Base-by-base conservation (phyloP, 2,888 invertebrate genomes). In the Falcaria lacertinaria region DNA sequence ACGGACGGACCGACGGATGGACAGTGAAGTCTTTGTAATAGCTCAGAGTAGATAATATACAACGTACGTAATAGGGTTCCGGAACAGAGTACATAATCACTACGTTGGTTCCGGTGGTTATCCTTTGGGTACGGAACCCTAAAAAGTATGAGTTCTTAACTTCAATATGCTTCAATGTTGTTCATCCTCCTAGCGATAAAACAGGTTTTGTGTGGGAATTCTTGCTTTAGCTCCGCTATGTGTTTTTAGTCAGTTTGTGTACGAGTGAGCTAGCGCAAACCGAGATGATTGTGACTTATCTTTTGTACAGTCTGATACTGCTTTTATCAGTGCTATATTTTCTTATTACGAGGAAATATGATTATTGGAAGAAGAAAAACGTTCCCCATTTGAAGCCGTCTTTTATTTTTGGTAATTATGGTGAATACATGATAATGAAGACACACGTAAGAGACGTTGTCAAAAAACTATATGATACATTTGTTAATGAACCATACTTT, bases 291-390 rank as follows among this genome's bases (percentile, higher is more conserved):
- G 19, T 37, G 15, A 2, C 8, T 13, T 37, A 22, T 16, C 4
- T 37, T 8, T 1, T 11, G 15, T 19, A 1, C 6, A 2, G 11
- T n/a, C 0, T 36, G 1, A 2, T 14, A 37, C 0, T 25, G 4
- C 2, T 37, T 7, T 2, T 37, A 1, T 0, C 15, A 15, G 22
- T 22, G 2, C 8, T 33, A 33, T 33, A 40, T 14, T 43, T 32
- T 32, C 28, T 49, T 15, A 47, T 42, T 8, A 42, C 34, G 28
- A 44, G 42, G 36, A 56, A 52, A 32, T 52, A 39, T 32, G 28
- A 42, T 39, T 56, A 56, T 40, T 61, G 61, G 61, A 39, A 50
- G 14, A 48, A 49, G 13, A 53, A 42, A 42, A 51, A 53, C 3
- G 54, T 59, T 14, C 54, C 55, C 0, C 43, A 44, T 19, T 32